A percentile compares a stretch with the other conserved stretches of the same genome.
Evolutionary conservation across 2,888 invertebrate genomes (phyloP).

Genomic region (Choristoneura rosaceana): DNA sequence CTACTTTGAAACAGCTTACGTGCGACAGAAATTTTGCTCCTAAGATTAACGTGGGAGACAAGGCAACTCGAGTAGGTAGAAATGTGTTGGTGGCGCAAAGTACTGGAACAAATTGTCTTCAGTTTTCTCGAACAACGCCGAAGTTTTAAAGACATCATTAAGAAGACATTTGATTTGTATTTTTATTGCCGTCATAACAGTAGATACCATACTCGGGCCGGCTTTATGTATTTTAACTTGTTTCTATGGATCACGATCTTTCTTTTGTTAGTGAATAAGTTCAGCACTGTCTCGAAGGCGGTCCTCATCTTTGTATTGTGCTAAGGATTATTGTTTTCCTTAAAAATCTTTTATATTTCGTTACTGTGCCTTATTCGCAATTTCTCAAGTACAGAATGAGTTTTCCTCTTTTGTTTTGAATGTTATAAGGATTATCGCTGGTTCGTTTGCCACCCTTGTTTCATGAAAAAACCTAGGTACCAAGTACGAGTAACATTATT

Average conservation of each 20-base stretch:
- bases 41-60: constrained; percentile 43
- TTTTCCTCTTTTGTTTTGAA: constrained; percentile 4
- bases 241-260: neutral
- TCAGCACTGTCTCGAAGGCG: neutral
- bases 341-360: constrained; percentile 2
- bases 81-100: constrained; percentile 37
- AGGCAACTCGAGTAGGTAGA: constrained; percentile 32
- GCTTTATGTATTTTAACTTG: constrained; percentile 30
- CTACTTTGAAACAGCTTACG: constrained; percentile 49
- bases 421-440: neutral
- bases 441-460: neutral
- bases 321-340: neutral
- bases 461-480: neutral
- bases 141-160: constrained; percentile 39
- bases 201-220: constrained; percentile 25
- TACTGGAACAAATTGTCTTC: constrained; percentile 38
- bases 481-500: too few relatives aligned
- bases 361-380: constrained; percentile 2
- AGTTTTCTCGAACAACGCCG: constrained; percentile 33
- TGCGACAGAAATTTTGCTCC: constrained; percentile 47
- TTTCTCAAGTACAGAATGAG: neutral
- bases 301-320: neutral
- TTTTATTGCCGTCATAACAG: constrained; percentile 37
- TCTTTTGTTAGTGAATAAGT: constrained; percentile 22
- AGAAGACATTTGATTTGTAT: constrained; percentile 36